Evolutionary conservation across 2,797 vertebrate genomes (phyloP).

Genomic region (Cyprinodon diabolis): DNA sequence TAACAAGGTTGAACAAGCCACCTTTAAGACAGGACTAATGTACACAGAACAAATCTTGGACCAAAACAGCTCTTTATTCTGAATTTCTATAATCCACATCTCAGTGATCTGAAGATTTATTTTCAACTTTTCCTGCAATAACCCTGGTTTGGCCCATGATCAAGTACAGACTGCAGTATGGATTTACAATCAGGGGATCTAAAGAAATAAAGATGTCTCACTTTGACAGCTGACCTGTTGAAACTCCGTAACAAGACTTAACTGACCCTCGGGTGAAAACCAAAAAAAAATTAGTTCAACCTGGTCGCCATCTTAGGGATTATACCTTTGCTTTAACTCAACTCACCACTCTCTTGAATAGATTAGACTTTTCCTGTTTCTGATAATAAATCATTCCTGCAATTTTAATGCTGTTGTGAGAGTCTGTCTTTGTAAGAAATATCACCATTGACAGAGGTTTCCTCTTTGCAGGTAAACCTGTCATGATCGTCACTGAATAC

Average conservation of each 20-base stretch:
- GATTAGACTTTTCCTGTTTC: conserved; percentile 12
- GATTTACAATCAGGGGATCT: conserved; percentile 70
- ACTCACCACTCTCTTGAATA: conserved; percentile 28
- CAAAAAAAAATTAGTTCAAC: conserved; percentile 24
- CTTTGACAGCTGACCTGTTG: conserved; percentile 78
- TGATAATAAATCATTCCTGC: conserved; percentile 34
- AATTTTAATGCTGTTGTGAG: not conserved
- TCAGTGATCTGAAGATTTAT: conserved; percentile 67
- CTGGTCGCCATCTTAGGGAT: conserved; percentile 31
- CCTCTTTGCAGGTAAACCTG: conserved; percentile 79
- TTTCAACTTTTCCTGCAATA: conserved; percentile 36
- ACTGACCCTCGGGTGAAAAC: conserved; percentile 35
- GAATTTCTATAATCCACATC: conserved; percentile 64
- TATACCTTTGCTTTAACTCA: conserved; percentile 50
- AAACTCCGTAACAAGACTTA: conserved; percentile 53
- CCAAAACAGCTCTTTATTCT: conserved; percentile 56
- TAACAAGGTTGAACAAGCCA: conserved; percentile 27
- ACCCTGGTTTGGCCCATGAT: conserved; percentile 62
- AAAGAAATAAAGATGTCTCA: conserved; percentile 80
- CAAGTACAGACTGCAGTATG: conserved; percentile 73
- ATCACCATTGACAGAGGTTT: conserved; percentile 3
- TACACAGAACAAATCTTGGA: conserved; percentile 52
- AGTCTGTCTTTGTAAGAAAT: conserved; percentile 6
- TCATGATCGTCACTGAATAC: conserved; percentile 87
- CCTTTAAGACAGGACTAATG: conserved; percentile 46